A percentile compares a stretch with the other conserved stretches of the same genome.
phyloP scores from a whole-genome alignment of 2,888 invertebrate species.

The Volucella bombylans region DNA sequence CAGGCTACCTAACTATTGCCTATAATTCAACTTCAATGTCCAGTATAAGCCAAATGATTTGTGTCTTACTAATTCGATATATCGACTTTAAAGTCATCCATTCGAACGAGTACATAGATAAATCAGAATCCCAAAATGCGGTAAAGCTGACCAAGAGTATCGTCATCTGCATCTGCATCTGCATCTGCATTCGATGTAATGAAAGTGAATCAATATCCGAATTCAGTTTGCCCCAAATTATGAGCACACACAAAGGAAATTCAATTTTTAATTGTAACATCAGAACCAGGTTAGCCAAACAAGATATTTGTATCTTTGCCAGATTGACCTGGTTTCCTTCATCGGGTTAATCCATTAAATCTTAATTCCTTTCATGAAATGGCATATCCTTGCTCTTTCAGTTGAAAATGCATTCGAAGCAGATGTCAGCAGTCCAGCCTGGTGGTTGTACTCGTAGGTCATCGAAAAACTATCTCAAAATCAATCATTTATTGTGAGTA shows the following conservation, averaged over 20 bases:
- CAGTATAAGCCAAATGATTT: too few relatives aligned
- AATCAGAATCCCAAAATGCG: too few relatives aligned
- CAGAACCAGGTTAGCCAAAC: conserved; percentile 51
- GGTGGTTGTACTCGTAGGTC: conserved; percentile 55
- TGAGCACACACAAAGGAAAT: not conserved
- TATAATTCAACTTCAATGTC: too few relatives aligned
- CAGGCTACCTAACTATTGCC: too few relatives aligned
- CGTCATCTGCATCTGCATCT: too few relatives aligned
- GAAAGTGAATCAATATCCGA: too few relatives aligned
- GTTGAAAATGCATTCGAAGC: conserved; percentile 20
- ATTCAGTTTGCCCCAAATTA: conserved; percentile 1
- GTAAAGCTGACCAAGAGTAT: too few relatives aligned
- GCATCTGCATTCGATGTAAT: too few relatives aligned
- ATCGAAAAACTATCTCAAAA: conserved; percentile 55
- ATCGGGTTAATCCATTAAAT: conserved; percentile 32
- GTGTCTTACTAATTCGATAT: too few relatives aligned
- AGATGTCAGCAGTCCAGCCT: conserved; percentile 23
- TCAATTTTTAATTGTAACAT: conserved; percentile 30
- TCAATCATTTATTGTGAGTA: conserved; percentile 60
- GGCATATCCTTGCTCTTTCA: not conserved
- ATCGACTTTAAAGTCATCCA: too few relatives aligned
- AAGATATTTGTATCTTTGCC: not conserved
- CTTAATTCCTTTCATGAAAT: conserved; percentile 14
- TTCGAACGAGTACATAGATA: too few relatives aligned
- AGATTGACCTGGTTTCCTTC: conserved; percentile 20